These are phyloP conservation scores for Drosophila mayri DNA, from an alignment of 1,140 invertebrate genomes.

Conservation along the genomic window DNA sequence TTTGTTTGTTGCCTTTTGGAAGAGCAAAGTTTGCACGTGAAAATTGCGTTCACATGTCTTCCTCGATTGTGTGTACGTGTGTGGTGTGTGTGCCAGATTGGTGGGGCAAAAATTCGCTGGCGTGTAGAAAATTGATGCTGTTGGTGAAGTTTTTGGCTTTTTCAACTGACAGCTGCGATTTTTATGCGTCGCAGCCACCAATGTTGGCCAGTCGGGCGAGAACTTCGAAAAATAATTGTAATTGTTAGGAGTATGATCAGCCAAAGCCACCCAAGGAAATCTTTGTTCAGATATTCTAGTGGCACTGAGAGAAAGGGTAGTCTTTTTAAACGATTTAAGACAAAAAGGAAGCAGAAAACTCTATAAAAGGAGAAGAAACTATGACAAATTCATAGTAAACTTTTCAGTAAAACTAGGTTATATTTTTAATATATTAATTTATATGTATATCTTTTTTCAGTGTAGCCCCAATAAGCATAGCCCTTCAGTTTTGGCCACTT, in stretches of 20 bases:
- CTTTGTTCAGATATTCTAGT: background rate
- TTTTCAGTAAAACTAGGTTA: too few species aligned
- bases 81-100: slow-evolving; percentile 21
- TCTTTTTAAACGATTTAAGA: too few species aligned
- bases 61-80: slow-evolving; percentile 37
- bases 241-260: slow-evolving; percentile 64
- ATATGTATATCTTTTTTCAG: background rate
- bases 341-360: too few species aligned
- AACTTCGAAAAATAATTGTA: slow-evolving; percentile 79
- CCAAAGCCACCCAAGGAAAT: background rate
- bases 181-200: slow-evolving; percentile 66
- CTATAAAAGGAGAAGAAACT: too few species aligned
- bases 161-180: slow-evolving; percentile 82
- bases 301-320: background rate
- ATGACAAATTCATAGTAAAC: too few species aligned
- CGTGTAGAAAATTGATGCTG: slow-evolving; percentile 78
- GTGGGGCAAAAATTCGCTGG: slow-evolving; percentile 62
- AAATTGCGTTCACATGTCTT: slow-evolving; percentile 75
- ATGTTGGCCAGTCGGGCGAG: slow-evolving; percentile 12
- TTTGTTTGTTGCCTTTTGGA: slow-evolving; percentile 58
- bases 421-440: background rate
- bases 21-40: slow-evolving; percentile 76
- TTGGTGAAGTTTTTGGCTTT: slow-evolving; percentile 80
- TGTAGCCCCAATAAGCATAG: background rate
- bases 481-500: slow-evolving; percentile 9